These are phyloP conservation scores for Zoroaster sp. DNA, from an alignment of 53 echinoderm and acorn worm genomes.

Conservation along the genomic window DNA sequence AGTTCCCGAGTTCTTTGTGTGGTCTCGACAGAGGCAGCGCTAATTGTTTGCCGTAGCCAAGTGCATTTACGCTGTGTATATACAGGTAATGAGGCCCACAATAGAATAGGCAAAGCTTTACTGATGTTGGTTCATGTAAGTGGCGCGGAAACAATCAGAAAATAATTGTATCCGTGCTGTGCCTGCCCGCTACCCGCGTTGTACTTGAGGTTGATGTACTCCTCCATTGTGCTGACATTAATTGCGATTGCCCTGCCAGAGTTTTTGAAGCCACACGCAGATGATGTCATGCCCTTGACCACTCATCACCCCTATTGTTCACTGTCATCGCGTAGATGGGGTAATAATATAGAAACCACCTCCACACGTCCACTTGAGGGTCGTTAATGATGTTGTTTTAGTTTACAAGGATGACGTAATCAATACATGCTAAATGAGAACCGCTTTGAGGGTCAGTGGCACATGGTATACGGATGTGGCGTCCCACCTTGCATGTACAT, in stretches of 20 bases:
- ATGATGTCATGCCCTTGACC: conserved; percentile 64
- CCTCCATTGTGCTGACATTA: conserved; percentile 54
- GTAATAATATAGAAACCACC: conserved; percentile 35
- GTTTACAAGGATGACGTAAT: conserved; percentile 53
- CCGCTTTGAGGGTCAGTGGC: conserved; percentile 54
- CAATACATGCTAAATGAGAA: conserved; percentile 42
- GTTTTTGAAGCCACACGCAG: conserved; percentile 21
- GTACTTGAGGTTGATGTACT: conserved; percentile 39
- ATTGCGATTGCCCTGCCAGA: conserved; percentile 44
- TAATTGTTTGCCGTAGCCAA: conserved; percentile 29
- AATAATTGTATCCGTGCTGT: conserved; percentile 55
- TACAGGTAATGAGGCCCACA: conserved; percentile 48
- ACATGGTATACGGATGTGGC: conserved; percentile 26
- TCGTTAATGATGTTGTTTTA: conserved; percentile 57
- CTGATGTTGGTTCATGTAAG: conserved; percentile 50
- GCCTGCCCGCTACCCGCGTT: not conserved
- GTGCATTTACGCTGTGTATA: conserved; percentile 41
- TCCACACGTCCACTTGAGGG: conserved; percentile 22
- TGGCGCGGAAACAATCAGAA: conserved; percentile 62
- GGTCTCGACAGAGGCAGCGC: not conserved
- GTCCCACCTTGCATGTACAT: conserved; percentile 29
- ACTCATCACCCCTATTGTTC: conserved; percentile 56
- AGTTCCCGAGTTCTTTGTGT: not conserved
- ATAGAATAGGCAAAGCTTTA: not conserved
- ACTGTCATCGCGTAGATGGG: conserved; percentile 42